phyloP scores from a whole-genome alignment of 2,113 vertebrate species.

The Podiceps cristatus region DNA sequence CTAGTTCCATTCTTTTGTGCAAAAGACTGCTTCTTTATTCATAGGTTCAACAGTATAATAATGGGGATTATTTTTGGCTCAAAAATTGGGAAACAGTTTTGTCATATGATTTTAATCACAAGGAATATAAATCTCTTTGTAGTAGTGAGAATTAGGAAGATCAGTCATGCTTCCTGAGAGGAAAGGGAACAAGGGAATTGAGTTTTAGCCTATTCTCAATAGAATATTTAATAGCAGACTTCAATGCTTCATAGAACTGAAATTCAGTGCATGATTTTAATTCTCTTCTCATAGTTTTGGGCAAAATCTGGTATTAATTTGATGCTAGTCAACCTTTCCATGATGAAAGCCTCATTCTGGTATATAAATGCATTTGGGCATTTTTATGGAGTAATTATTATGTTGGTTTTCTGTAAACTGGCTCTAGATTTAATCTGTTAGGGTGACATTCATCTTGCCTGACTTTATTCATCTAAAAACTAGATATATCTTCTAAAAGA shows the following conservation, averaged over 20 bases:
- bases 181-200: background rate
- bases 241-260: background rate
- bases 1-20: background rate
- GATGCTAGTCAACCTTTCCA: background rate
- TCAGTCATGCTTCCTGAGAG: background rate
- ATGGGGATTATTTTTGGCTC: constrained; percentile 3
- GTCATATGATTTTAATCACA: background rate
- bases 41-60: background rate
- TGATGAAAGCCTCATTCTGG: background rate
- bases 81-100: constrained; percentile 12
- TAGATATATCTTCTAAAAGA: background rate
- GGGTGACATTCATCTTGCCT: background rate
- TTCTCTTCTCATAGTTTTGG: background rate
- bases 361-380: background rate
- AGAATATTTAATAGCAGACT: background rate
- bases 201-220: background rate
- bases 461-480: background rate
- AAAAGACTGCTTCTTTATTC: background rate
- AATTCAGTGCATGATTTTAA: background rate
- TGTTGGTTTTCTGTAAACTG: background rate
- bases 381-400: background rate
- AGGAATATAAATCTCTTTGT: background rate
- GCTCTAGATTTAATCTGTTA: background rate
- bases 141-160: background rate
- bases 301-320: background rate